Base-by-base conservation (phyloP, 2,797 vertebrate genomes). In the Paguma larvata region DNA sequence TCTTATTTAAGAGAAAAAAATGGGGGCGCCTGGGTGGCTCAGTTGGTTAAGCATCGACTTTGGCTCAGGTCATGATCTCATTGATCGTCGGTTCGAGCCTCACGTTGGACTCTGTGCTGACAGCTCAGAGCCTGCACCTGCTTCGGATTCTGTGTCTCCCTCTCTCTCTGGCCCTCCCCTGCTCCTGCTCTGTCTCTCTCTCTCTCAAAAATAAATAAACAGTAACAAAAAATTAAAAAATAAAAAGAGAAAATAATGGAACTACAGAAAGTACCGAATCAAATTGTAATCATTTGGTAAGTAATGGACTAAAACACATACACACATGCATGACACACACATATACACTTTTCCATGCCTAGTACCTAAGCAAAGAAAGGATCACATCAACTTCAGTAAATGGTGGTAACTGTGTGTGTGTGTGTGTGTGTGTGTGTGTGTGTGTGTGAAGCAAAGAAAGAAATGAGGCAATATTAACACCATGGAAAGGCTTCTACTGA, bases 291-390 rank as follows among this genome's bases (percentile, higher is more conserved):
- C 18, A 38, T 46, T 48, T 95, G 34, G 14, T 30, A 56, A 41
- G 78, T 85, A 75, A 27, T 59, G 38, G 86, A 48, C 16, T 84
- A 38, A 72, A 80, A 46, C 19, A 63, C 8, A 46, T 32, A 68
- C 6, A 41, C 10, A 21, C 5, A 68, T 32, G 27, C 12, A 5
- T 13, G 0, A 25, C 2, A n/a, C 0, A 23, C 6, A 32, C 4
- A 67, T 6, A 68, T 32, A 51, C 21, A 15, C 13, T 44, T 86
- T 73, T 53, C 67, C 3, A 73, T 13, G 34, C 34, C 46, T 73
- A 9, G 19, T 46, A 46, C 7, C 6, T 63, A 51, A 67, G 67
- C 32, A 65, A 91, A 85, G 9, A 70, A 94, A 77, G 2, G 10
- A 1, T 62, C n/a, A 44, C 18, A 70, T 82, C 14, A 59, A 44